Conservation (phyloP, 2,888 invertebrate species). For the Cerastis rubricosa region DNA sequence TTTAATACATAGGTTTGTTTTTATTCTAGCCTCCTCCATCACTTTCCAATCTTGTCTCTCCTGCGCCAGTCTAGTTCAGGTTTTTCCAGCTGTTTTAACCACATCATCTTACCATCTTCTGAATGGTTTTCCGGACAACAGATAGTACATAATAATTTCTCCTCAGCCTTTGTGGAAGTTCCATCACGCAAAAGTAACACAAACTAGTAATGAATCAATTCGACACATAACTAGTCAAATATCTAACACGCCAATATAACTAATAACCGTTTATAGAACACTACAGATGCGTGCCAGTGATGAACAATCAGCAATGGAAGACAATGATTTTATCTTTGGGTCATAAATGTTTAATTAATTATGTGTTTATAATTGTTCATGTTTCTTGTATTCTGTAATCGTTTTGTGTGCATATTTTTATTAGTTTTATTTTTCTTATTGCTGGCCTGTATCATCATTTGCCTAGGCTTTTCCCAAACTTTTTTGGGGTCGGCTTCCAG, state of each 20-base stretch:
- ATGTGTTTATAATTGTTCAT: slow-evolving; percentile 12
- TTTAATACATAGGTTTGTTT: too few species aligned
- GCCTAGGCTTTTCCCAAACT: too few species aligned
- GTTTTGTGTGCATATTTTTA: too few species aligned
- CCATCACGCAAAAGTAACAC: slow-evolving; percentile 12
- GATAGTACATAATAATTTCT: not conserved
- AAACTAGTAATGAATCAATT: slow-evolving; percentile 21
- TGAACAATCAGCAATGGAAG: slow-evolving; percentile 25
- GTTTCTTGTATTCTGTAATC: slow-evolving; percentile 16
- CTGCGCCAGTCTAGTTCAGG: too few species aligned
- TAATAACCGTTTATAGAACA: slow-evolving; percentile 30
- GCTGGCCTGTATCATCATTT: too few species aligned
- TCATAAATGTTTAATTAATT: slow-evolving; percentile 40
- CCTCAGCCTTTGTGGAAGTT: not conserved
- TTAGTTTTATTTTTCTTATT: too few species aligned
- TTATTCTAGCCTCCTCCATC: too few species aligned
- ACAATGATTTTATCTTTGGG: slow-evolving; percentile 41
- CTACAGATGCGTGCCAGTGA: slow-evolving; percentile 38
- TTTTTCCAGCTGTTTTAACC: too few species aligned
- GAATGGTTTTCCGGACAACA: too few species aligned
- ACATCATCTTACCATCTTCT: too few species aligned
- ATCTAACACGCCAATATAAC: slow-evolving; percentile 40
- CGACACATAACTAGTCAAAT: slow-evolving; percentile 21
- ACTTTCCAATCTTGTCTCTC: too few species aligned
- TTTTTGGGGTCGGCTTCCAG: too few species aligned